Conservation (phyloP, 37 sponge, comb jelly and placozoan species). For the Aphrocallistes beatrix region DNA sequence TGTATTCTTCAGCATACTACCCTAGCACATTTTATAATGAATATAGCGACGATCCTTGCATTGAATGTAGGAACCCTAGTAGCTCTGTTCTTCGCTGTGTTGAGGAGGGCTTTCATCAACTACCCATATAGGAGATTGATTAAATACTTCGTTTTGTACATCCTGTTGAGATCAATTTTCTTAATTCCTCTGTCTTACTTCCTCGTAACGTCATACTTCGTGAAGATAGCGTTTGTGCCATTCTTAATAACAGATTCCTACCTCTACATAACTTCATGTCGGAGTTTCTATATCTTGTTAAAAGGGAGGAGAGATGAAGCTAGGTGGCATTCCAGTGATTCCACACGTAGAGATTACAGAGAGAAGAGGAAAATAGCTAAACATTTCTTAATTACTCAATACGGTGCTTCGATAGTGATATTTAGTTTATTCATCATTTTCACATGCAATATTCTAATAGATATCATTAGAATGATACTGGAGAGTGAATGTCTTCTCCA, state of each 20-base stretch:
- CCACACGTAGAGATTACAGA: background rate
- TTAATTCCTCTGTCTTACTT: background rate
- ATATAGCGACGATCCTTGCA: background rate
- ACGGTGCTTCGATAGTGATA: too few relatives aligned
- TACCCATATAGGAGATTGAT: background rate
- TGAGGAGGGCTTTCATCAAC: background rate
- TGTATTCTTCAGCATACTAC: background rate
- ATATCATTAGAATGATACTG: too few relatives aligned
- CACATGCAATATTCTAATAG: too few relatives aligned
- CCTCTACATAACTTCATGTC: background rate
- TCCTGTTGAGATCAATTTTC: background rate
- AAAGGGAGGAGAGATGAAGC: background rate
- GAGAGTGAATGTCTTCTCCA: too few relatives aligned
- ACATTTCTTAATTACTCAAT: too few relatives aligned
- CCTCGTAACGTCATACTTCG: background rate
- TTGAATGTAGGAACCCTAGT: background rate
- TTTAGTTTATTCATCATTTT: too few relatives aligned
- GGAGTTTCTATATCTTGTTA: background rate
- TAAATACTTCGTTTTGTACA: background rate
- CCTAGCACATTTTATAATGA: background rate
- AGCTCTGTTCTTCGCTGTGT: background rate
- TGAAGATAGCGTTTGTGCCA: background rate
- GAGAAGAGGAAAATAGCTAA: background rate
- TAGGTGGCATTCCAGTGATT: background rate
- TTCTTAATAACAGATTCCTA: background rate